phyloP scores from a whole-genome alignment of 1,140 invertebrate genomes.

The Thaumetopoea pityocampa region DNA sequence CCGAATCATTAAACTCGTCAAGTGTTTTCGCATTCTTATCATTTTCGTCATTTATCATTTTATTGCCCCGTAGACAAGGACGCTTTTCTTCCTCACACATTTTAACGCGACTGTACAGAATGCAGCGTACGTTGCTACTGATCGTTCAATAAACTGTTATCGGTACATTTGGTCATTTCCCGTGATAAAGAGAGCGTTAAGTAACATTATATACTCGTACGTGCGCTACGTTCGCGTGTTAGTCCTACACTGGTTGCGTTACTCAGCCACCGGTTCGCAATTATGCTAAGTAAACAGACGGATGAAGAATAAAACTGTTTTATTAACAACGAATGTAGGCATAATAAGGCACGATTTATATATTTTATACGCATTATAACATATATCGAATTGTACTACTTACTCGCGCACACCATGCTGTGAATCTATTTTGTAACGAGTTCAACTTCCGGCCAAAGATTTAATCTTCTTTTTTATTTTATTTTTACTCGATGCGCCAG shows the following conservation, averaged over 20 bases:
- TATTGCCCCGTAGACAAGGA: slow-evolving; percentile 21
- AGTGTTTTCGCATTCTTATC: too few relatives aligned
- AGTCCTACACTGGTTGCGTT: slow-evolving; percentile 24
- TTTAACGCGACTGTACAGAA: slow-evolving; percentile 4
- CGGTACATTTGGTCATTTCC: slow-evolving; percentile 26
- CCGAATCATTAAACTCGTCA: too few relatives aligned
- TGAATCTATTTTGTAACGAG: too few relatives aligned
- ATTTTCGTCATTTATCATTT: slow-evolving; percentile 3
- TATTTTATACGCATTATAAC: too few relatives aligned
- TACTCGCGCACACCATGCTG: too few relatives aligned
- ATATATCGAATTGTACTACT: too few relatives aligned
- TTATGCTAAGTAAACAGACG: slow-evolving; percentile 24
- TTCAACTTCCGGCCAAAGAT: too few relatives aligned
- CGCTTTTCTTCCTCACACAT: slow-evolving; percentile 31
- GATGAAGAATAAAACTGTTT: slow-evolving; percentile 11
- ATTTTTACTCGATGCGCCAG: too few relatives aligned
- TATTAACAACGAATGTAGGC: too few relatives aligned
- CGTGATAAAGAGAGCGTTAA: slow-evolving; percentile 19
- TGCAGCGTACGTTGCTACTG: not conserved
- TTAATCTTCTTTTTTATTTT: too few relatives aligned
- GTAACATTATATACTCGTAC: too few relatives aligned
- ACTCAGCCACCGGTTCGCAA: slow-evolving; percentile 9
- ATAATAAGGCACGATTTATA: too few relatives aligned
- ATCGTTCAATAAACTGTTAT: slow-evolving; percentile 27
- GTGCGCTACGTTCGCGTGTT: slow-evolving; percentile 11